These are phyloP conservation scores for Aphidius colemani DNA, from an alignment of 2,888 invertebrate species.

Conservation along the genomic window DNA sequence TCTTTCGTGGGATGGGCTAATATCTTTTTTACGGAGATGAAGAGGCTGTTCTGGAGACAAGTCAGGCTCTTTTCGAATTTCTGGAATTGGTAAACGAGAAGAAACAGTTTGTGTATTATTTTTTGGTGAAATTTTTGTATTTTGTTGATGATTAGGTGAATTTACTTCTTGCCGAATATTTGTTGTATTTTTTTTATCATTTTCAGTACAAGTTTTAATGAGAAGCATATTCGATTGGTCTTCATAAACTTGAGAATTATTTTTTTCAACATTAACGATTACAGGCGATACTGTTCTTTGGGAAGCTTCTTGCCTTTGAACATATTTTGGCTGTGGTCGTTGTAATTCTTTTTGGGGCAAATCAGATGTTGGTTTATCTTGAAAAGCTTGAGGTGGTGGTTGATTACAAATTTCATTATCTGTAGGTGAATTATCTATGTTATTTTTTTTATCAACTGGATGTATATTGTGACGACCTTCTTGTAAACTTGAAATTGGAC, in stretches of 20 bases:
- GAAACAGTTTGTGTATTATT: not conserved
- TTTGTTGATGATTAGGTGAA: not conserved
- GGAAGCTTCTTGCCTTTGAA: conserved; percentile 18
- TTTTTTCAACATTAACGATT: conserved; percentile 1
- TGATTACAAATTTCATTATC: conserved; percentile 11
- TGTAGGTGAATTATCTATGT: conserved; percentile 28
- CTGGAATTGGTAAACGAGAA: conserved; percentile 9
- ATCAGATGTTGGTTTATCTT: conserved; percentile 10
- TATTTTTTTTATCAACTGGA: conserved; percentile 31
- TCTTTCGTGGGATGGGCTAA: conserved; percentile 11
- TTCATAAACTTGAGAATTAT: not conserved
- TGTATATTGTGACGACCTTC: conserved; percentile 15
- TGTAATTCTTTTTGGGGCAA: conserved; percentile 33
- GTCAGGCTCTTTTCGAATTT: conserved; percentile 19
- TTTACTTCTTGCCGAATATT: not conserved
- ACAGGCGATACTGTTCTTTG: conserved; percentile 29
- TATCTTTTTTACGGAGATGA: conserved; percentile 22
- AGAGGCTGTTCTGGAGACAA: conserved; percentile 1
- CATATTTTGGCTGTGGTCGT: conserved; percentile 48
- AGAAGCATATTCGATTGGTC: conserved; percentile 24
- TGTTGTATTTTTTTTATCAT: not conserved
- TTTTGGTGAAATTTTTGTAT: not conserved
- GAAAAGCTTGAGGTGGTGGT: conserved; percentile 23
- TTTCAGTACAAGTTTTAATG: conserved; percentile 25
- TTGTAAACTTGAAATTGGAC: conserved; percentile 32